Percentiles rank a stretch among this genome's conserved stretches.
Conservation (phyloP, 2,797 vertebrate genomes). For the Pangasius macronema region DNA sequence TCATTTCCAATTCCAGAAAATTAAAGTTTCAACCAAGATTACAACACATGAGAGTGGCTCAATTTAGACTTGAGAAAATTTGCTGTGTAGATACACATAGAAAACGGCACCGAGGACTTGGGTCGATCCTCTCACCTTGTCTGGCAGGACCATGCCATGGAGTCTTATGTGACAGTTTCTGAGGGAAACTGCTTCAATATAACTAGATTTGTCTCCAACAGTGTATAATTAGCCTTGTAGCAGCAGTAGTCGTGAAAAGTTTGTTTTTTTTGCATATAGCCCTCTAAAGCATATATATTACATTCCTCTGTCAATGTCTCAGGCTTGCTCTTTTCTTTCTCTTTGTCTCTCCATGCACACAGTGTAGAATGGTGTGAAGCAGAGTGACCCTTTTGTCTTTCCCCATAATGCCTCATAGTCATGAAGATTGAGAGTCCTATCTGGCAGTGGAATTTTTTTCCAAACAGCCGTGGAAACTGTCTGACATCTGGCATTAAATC, state of each 20-base stretch:
- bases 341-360: constrained; percentile 4
- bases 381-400: constrained; percentile 48
- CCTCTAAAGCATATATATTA: not conserved
- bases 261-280: not conserved
- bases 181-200: not conserved
- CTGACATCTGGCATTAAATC: constrained; percentile 44
- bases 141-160: no score
- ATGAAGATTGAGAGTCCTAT: constrained; percentile 40
- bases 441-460: constrained; percentile 43
- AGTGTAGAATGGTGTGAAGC: constrained; percentile 16
- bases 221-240: constrained; percentile 17
- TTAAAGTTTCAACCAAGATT: not conserved
- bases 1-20: not conserved
- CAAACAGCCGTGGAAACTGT: constrained; percentile 46
- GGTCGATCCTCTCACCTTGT: not conserved
- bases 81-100: not conserved
- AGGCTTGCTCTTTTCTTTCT: constrained; percentile 2
- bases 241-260: not conserved
- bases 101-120: not conserved
- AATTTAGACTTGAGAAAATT: not conserved
- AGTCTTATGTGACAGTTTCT: not conserved
- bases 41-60: not conserved
- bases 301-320: not conserved
- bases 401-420: constrained; percentile 33
- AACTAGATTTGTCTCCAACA: not conserved